Evolutionary conservation across 2,113 vertebrate genomes (phyloP).

Genomic region (Sapajus apella): DNA sequence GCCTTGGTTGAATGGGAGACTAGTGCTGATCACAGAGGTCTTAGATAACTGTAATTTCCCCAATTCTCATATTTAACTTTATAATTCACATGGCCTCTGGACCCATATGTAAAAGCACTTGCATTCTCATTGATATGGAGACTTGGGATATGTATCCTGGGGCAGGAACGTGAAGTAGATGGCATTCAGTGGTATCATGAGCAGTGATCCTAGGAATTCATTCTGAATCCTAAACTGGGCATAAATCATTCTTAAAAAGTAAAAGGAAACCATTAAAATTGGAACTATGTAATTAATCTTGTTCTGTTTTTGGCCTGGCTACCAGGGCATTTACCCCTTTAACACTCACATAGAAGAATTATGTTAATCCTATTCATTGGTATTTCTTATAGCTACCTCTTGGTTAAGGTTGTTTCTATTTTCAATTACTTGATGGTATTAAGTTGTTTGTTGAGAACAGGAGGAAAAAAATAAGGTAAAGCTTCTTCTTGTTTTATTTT

Average conservation of each 20-base stretch:
- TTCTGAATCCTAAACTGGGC: conserved; percentile 2
- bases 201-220: not conserved
- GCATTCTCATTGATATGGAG: not conserved
- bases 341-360: not conserved
- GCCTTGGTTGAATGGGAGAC: not conserved
- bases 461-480: not conserved
- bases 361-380: not conserved
- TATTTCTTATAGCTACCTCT: conserved; percentile 22
- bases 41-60: not conserved
- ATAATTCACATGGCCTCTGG: not conserved
- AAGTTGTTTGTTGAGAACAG: not conserved
- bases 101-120: not conserved
- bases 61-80: not conserved
- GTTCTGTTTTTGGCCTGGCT: not conserved
- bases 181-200: not conserved
- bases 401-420: not conserved
- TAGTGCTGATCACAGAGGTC: not conserved
- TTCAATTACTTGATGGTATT: conserved; percentile 34
- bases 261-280: not conserved
- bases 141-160: not conserved
- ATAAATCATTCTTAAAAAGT: conserved; percentile 27
- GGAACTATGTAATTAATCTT: not conserved
- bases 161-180: not conserved
- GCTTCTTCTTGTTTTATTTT: conserved; percentile 21
- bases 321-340: not conserved